phyloP scores from a whole-genome alignment of 2,888 invertebrate genomes.

The Drosophila greeni region DNA sequence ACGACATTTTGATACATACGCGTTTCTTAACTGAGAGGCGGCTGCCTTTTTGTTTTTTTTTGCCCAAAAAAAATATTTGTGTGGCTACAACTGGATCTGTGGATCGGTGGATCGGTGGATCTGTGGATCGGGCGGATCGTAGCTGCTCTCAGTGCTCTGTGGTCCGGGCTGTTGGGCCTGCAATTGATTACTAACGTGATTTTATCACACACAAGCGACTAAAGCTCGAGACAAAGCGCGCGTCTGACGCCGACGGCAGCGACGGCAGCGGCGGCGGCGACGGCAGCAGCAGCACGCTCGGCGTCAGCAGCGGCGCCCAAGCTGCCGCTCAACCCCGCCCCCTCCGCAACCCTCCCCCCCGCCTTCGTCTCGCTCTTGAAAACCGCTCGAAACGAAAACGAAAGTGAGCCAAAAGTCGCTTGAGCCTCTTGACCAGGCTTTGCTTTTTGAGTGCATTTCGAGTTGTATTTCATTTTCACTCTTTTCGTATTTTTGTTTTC shows the following conservation, averaged over 20 bases:
- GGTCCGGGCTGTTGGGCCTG: slow-evolving; percentile 77
- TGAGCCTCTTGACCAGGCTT: slow-evolving; percentile 33
- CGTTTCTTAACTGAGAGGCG: slow-evolving; percentile 28
- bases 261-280: slow-evolving; percentile 25
- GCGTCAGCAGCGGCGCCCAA: slow-evolving; percentile 11
- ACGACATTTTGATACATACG: slow-evolving; percentile 34
- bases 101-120: slow-evolving; percentile 17
- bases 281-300: slow-evolving; percentile 37
- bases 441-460: slow-evolving; percentile 52
- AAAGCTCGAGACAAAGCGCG: slow-evolving; percentile 73
- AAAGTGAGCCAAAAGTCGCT: slow-evolving; percentile 61
- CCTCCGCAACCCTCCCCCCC: background rate
- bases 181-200: slow-evolving; percentile 79
- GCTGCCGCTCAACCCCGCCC: background rate
- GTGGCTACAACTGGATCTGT: slow-evolving; percentile 3
- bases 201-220: slow-evolving; percentile 79
- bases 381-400: slow-evolving; percentile 50
- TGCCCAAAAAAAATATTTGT: slow-evolving; percentile 15
- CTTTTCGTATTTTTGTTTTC: background rate
- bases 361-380: slow-evolving; percentile 19
- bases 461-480: slow-evolving; percentile 1
- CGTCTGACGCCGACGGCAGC: slow-evolving; percentile 36
- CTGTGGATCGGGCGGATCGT: slow-evolving; percentile 25
- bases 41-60: slow-evolving; percentile 6
- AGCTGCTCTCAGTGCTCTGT: slow-evolving; percentile 52